Evolutionary conservation across 1,140 invertebrate genomes (phyloP), one percentile per base, ranked within the genome.

Genomic region (Intoshia linei): DNA sequence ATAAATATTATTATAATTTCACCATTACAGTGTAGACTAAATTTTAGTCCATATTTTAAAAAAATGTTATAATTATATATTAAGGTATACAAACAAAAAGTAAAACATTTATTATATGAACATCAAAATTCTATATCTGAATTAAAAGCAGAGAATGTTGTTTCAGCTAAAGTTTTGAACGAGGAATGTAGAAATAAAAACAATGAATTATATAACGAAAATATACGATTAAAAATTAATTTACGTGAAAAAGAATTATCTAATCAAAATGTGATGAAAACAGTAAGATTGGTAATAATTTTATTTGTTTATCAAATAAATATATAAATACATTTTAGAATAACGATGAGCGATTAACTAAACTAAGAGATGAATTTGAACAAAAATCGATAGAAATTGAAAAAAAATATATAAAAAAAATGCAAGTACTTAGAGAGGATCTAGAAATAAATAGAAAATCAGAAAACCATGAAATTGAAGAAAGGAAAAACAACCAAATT

Each of bases 21-120:
- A n/a, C n/a, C n/a, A n/a, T n/a, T n/a, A n/a, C n/a, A n/a, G n/a
- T n/a, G n/a, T n/a, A n/a, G n/a, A n/a, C n/a, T n/a, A n/a, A 6
- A n/a, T 30, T 30, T 30, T 30, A 30, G 4, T 30, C 4, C 4
- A 6, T 30, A 34, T 34, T 19, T 10, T 27, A 27, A n/a, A 27
- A 10, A n/a, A n/a, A 19, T 33, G 15, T 33, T 19, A 13, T 13
- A 7, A n/a, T 38, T 38, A n/a, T n/a, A 17, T 14, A 22, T 32
- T 18, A 30, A 59, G 54, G 53, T 73, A 30, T 73, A 73, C 43
- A 77, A 77, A 55, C 74, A 83, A 51, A 79, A 78, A 65, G 71
- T 83, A 10, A 81, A 81, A 48, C 74, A 78, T 56, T 59, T 83
- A 18, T 68, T 79, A 54, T 79, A 77, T 53, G 76, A 81, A 49